Base-by-base conservation (phyloP, 1,140 invertebrate species). In the Olivierus martensii region DNA sequence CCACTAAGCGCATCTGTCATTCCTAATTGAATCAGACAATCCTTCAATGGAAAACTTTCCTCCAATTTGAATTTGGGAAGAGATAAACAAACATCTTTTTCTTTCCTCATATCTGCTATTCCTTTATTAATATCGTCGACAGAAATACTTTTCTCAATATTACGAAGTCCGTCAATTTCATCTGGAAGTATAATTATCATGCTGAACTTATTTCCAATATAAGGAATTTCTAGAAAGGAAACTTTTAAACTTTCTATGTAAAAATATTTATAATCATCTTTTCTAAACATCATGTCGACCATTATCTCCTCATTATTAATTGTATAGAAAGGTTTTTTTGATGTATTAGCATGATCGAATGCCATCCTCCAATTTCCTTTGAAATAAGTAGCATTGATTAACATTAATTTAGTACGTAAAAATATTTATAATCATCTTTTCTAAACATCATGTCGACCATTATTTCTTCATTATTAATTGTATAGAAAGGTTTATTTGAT, bases 41-140 rank as follows among this genome's bases (percentile, higher is more conserved):
- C 43, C 15, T 55, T 53, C n/a, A 63, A 41, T 49, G 62, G 58
- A 28, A 61, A 58, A 17, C 49, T 51, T 55, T 79, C 77, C 61
- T 91, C 85, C 17, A 89, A 72, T 12, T 76, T 77, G 66, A 91
- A 91, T 63, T 84, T 85, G 0, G 87, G 88, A 15, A 93, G 41
- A 9, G 4, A 22, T 7, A 43, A 22, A 0, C 4, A 43, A 43
- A 43, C 41, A 5, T 43, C 2, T 7, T 43, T 2, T 9, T 43
- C 9, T 43, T n/a, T n/a, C n/a, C 41, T 43, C 17, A 43, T 17
- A 4, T 6, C 7, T 9, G 4, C 21, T 6, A 28, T 28, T 28
- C 2, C 28, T 28, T 28, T 28, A 28, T 2, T 28, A 6, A 28
- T 9, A 28, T 9, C 9, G 4, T 28, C 28, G 4, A 28, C 4